These are phyloP conservation scores for Anoncus sp. DNA, from an alignment of 2,888 invertebrate genomes.

Conservation along the genomic window DNA sequence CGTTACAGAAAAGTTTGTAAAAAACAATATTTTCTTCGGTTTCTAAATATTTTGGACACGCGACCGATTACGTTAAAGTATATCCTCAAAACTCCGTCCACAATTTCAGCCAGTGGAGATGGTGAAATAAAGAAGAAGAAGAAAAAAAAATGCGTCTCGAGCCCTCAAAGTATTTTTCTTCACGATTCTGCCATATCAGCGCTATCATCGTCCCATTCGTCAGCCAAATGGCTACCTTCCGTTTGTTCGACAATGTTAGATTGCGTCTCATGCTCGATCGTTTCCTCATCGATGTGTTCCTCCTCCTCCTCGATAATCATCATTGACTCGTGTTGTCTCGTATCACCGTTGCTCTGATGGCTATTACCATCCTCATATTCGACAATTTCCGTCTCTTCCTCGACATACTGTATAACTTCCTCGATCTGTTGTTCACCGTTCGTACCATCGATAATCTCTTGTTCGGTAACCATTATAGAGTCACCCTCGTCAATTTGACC, in stretches of 20 bases:
- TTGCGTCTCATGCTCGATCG: conserved; percentile 53
- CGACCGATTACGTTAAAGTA: no score
- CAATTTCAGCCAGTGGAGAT: no score
- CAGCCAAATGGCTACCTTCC: conserved; percentile 68
- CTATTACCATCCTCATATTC: conserved; percentile 77
- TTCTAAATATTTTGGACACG: no score
- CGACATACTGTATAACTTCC: conserved; percentile 80
- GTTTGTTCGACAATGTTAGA: conserved; percentile 49
- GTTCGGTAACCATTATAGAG: conserved; percentile 67
- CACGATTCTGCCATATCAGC: conserved; percentile 66
- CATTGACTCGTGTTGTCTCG: conserved; percentile 76
- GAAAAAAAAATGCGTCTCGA: not conserved
- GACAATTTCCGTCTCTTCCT: conserved; percentile 82
- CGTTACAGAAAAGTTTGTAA: no score
- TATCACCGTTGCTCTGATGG: conserved; percentile 75
- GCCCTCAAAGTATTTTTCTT: conserved; percentile 38
- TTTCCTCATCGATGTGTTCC: conserved; percentile 74
- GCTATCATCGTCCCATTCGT: conserved; percentile 78
- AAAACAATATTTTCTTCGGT: no score
- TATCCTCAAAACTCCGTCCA: no score
- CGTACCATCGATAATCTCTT: conserved; percentile 68
- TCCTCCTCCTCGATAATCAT: conserved; percentile 81
- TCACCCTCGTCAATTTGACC: conserved; percentile 76
- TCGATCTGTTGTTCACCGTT: conserved; percentile 73
- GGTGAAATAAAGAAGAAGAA: conserved; percentile 10